These are phyloP conservation scores for Harpalus rufipes DNA, from an alignment of 2,888 invertebrate genomes.

Conservation along the genomic window DNA sequence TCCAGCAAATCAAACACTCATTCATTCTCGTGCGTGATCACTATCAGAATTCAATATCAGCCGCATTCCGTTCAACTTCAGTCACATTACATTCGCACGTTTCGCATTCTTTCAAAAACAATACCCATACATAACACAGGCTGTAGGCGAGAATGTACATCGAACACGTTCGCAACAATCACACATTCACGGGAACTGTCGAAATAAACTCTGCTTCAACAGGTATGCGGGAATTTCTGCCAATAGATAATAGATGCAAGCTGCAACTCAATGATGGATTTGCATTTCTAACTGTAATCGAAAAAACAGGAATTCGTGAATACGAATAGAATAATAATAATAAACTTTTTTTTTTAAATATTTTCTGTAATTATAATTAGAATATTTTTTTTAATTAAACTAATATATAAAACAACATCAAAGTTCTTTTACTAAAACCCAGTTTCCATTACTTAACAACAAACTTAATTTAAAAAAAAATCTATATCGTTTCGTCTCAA, in stretches of 20 bases:
- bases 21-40: constrained; percentile 10
- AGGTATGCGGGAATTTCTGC: neutral
- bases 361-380: too few relatives aligned
- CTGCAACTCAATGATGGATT: neutral
- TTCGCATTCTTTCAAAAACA: constrained; percentile 47
- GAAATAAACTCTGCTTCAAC: neutral
- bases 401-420: too few relatives aligned
- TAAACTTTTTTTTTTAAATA: too few relatives aligned
- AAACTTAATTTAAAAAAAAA: too few relatives aligned
- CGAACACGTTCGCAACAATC: constrained; percentile 31
- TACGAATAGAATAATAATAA: too few relatives aligned
- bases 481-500: too few relatives aligned
- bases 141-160: constrained; percentile 17
- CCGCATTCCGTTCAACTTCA: constrained; percentile 41
- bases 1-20: constrained; percentile 13
- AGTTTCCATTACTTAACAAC: too few relatives aligned
- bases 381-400: too few relatives aligned
- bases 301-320: too few relatives aligned
- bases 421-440: too few relatives aligned
- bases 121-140: constrained; percentile 8
- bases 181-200: constrained; percentile 28
- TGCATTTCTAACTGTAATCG: neutral
- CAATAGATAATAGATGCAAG: neutral
- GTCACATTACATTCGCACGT: constrained; percentile 40
- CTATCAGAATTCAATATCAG: constrained; percentile 43